Evolutionary conservation across 64 coral and sea anemone genomes (phyloP).

Genomic region (Porites australiensis): DNA sequence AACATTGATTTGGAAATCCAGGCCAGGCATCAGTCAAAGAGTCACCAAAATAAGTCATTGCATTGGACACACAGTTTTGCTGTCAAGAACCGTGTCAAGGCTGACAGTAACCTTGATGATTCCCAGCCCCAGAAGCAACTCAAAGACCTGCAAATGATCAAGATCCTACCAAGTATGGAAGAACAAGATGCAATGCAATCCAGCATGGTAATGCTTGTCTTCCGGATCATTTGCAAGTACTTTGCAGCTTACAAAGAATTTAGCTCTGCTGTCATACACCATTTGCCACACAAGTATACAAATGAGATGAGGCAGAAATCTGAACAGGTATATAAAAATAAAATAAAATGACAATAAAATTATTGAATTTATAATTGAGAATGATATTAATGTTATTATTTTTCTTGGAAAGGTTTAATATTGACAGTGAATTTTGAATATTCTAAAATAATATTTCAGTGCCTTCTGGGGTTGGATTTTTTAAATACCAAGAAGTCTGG

Average conservation of each 20-base stretch:
- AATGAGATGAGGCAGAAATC: conserved; percentile 33
- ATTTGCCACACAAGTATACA: conserved; percentile 30
- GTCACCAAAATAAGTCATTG: conserved; percentile 24
- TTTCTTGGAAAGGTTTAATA: no score
- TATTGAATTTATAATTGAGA: no score
- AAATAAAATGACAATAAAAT: no score
- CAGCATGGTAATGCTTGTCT: conserved; percentile 16
- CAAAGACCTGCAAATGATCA: neutral
- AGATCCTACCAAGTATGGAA: neutral
- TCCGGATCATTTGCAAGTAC: conserved; percentile 21
- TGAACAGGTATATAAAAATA: conserved; percentile 43
- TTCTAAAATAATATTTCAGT: no score
- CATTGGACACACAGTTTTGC: conserved; percentile 48
- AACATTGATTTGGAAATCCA: conserved; percentile 7
- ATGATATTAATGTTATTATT: no score
- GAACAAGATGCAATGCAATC: neutral
- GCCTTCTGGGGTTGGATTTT: conserved; percentile 50
- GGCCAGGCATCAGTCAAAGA: conserved; percentile 24
- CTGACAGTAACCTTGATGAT: neutral
- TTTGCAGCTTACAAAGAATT: conserved; percentile 28
- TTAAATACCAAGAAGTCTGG: conserved; percentile 47
- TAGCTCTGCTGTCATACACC: conserved; percentile 21
- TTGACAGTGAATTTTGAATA: no score
- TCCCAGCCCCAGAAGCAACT: neutral
- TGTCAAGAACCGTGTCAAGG: neutral